Percentiles rank a stretch among this genome's conserved stretches.
These are phyloP conservation scores for Disparrhopalites patrizii DNA, from an alignment of 2,888 invertebrate genomes.

Conservation along the genomic window DNA sequence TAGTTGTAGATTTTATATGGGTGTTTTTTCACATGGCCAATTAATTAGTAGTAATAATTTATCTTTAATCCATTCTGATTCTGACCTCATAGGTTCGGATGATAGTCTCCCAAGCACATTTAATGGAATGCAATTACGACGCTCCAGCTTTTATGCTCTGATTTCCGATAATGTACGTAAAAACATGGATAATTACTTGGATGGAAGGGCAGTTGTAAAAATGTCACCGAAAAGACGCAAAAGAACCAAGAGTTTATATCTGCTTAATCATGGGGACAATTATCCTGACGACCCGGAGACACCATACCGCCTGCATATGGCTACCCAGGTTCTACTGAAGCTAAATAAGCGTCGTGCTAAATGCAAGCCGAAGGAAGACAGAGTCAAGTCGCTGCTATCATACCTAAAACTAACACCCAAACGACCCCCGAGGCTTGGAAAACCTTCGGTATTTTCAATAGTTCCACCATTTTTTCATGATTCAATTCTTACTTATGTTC, in stretches of 20 bases:
- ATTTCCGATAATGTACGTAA: slow-evolving; percentile 46
- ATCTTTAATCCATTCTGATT: too few relatives aligned
- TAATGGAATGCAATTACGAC: slow-evolving; percentile 44
- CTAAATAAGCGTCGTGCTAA: slow-evolving; percentile 43
- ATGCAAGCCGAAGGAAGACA: slow-evolving; percentile 46
- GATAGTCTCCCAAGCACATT: slow-evolving; percentile 43
- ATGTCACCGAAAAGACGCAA: slow-evolving; percentile 34
- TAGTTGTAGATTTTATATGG: too few relatives aligned
- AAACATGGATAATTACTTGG: slow-evolving; percentile 47
- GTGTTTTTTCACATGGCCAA: too few relatives aligned
- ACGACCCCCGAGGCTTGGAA: slow-evolving; percentile 40
- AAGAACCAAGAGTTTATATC: slow-evolving; percentile 42
- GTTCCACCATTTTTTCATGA: not conserved
- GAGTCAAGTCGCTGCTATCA: slow-evolving; percentile 43
- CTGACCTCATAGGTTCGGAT: slow-evolving; percentile 22
- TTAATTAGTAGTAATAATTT: too few relatives aligned
- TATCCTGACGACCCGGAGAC: slow-evolving; percentile 47
- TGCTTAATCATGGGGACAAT: slow-evolving; percentile 48
- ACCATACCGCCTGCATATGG: slow-evolving; percentile 44
- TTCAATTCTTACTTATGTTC: too few relatives aligned
- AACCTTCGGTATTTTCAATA: slow-evolving; percentile 17
- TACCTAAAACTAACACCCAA: slow-evolving; percentile 46
- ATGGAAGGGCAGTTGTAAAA: slow-evolving; percentile 37
- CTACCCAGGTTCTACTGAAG: slow-evolving; percentile 47
- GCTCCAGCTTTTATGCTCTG: slow-evolving; percentile 46